Evolutionary conservation across 2,113 vertebrate species (phyloP), one percentile per base, ranked within the genome.

Genomic region (Larimichthys polyactis): DNA sequence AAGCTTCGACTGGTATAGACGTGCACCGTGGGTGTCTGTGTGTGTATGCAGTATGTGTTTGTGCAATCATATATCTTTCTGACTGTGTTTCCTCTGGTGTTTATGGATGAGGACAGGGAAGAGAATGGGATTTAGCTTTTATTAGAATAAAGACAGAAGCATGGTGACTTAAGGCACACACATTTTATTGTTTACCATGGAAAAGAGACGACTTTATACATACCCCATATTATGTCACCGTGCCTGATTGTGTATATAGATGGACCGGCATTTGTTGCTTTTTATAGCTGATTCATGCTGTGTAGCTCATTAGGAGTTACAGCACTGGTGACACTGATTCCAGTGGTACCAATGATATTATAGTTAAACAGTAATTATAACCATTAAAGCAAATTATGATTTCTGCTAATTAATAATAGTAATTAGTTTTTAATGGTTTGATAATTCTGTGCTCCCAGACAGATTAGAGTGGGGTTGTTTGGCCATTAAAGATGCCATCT

Each of bases 401-500:
- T 65, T 55, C 27, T 70, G 36, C 44, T 51, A 75, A 76, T 81
- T 71, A 77, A 76, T 84, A 58, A 46, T 5, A 83, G 64, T 73
- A 79, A 89, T 85, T 83, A 46, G 44, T 27, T 59, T 79, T 55
- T 24, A 63, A 70, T 84, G 17, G 10, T 55, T 78, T 81, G 51
- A 36, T 71, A 65, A 54, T 36, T 48, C 17, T 20, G 24, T 64
- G 12, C 62, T 46, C 46, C 36, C 4, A 11, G 24, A 62, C 32
- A 48, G 12, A 75, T 78, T 54, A 52, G 4, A 79, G 48, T 57
- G 12, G 5, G 27, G 19, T 75, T 74, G 72, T 87, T 69, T 76
- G 64, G 58, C n/a, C 54, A 51, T 79, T 82, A 74, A 71, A 75
- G 32, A 85, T 58, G 52, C 7, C 22, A 40, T 55, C 78, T 43